Evolutionary conservation across 2,888 invertebrate species (phyloP).

Genomic region (Anarsia innoxiella): DNA sequence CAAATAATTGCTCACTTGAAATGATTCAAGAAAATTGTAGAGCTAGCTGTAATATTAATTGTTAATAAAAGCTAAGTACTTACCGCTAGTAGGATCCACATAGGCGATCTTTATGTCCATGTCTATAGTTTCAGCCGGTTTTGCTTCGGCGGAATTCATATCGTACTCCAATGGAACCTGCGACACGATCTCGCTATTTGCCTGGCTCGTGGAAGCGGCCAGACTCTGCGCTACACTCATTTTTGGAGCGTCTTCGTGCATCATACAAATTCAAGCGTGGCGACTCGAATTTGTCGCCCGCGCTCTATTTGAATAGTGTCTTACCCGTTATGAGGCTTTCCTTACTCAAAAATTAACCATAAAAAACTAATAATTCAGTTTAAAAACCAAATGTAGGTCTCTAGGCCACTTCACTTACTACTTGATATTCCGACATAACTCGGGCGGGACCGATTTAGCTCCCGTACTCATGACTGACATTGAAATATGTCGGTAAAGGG

Average conservation of each 20-base stretch:
- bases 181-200: conserved; percentile 59
- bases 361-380: conserved; percentile 46
- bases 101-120: conserved; percentile 78
- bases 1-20: too few species aligned
- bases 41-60: too few species aligned
- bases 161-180: conserved; percentile 64
- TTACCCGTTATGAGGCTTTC: conserved; percentile 54
- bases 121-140: conserved; percentile 67
- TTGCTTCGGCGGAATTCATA: conserved; percentile 59
- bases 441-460: conserved; percentile 80
- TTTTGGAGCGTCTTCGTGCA: conserved; percentile 82
- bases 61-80: conserved; percentile 39
- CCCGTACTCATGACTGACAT: conserved; percentile 79
- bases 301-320: conserved; percentile 46
- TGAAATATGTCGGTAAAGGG: conserved; percentile 75
- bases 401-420: conserved; percentile 91
- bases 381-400: conserved; percentile 85
- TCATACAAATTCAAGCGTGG: conserved; percentile 66
- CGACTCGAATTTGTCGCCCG: conserved; percentile 43
- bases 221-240: conserved; percentile 80
- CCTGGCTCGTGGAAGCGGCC: conserved; percentile 77
- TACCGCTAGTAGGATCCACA: conserved; percentile 77
- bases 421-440: conserved; percentile 85
- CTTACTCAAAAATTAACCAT: conserved; percentile 76
- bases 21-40: too few species aligned